Percentiles rank a stretch among this genome's conserved stretches.
Evolutionary conservation across 2,113 vertebrate species (phyloP).

Genomic region (Circaetus gallicus): DNA sequence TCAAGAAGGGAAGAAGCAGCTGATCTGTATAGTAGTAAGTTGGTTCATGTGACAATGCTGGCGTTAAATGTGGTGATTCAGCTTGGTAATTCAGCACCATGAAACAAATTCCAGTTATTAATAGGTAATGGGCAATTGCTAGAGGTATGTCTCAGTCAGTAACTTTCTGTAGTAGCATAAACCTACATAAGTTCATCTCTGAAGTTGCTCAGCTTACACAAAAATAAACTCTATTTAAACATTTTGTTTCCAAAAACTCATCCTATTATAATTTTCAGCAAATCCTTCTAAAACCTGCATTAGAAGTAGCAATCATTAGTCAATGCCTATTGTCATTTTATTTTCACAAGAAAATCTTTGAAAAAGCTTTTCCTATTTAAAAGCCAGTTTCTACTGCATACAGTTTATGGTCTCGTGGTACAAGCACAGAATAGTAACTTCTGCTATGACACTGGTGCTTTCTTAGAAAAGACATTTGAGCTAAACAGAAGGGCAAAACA

Average conservation of each 20-base stretch:
- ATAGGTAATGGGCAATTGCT: neutral
- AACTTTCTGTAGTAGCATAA: neutral
- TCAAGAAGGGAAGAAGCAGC: neutral
- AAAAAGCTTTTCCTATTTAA: neutral
- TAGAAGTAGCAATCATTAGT: neutral
- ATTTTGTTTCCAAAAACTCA: neutral
- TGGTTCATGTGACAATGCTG: neutral
- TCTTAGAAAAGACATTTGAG: neutral
- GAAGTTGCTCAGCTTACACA: neutral
- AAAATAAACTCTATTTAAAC: neutral
- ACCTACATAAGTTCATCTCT: neutral
- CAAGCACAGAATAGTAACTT: neutral
- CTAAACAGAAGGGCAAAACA: conserved; percentile 10
- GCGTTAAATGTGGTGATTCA: neutral
- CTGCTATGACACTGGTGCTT: neutral
- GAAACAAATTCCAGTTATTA: neutral
- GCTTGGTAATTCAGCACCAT: neutral
- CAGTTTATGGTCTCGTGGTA: neutral
- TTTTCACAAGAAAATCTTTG: neutral
- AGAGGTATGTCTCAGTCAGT: neutral
- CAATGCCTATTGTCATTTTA: neutral
- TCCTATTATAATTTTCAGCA: neutral
- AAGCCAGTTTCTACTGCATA: neutral
- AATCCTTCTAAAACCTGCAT: neutral
- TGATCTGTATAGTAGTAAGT: neutral